Evolutionary conservation across 2,797 vertebrate species (phyloP), one percentile per base, ranked within the genome.

Genomic region (Tapirus indicus): DNA sequence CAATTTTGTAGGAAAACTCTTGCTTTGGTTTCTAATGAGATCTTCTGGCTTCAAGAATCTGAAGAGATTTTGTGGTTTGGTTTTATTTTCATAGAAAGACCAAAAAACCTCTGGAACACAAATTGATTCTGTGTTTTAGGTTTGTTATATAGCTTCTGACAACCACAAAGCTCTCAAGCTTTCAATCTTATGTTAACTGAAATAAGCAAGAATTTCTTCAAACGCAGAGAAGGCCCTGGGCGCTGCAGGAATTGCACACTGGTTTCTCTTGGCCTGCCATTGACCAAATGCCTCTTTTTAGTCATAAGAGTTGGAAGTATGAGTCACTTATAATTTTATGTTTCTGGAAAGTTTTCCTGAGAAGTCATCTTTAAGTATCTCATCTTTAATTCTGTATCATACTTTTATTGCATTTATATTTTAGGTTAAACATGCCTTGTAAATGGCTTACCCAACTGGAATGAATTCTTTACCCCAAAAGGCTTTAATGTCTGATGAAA

Each of bases 71-170:
- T 95, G 94, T 47, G 93, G 86, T 95, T 94, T 96, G 35, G 35
- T 92, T 97, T 97, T 96, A 94, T 87, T 97, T 97, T 97, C 88
- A 88, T 86, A 86, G 58, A 72, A 96, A 92, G 64, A 84, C 69
- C 69, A 54, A 89, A 80, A 90, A 96, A 54, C 47, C 68, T 94
- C 85, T 87, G 58, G 74, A 84, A 94, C 56, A 96, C 92, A 96
- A 84, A 91, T 89, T 91, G 91, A 89, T 96, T 93, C 52, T 97
- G 52, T 87, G 54, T 97, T 95, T 95, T 66, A 66, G 85, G 54
- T 75, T 96, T 95, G 68, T 38, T 17, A 0, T 72, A 72, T 89
- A 80, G 88, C 58, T 74, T 95, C 82, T 64, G 82, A 97, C 56
- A 84, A 96, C 78, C 79, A 56, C 91, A 93, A 49, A 68, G 56